Conservation (phyloP, 2,888 invertebrate species). For the Acheta domesticus region DNA sequence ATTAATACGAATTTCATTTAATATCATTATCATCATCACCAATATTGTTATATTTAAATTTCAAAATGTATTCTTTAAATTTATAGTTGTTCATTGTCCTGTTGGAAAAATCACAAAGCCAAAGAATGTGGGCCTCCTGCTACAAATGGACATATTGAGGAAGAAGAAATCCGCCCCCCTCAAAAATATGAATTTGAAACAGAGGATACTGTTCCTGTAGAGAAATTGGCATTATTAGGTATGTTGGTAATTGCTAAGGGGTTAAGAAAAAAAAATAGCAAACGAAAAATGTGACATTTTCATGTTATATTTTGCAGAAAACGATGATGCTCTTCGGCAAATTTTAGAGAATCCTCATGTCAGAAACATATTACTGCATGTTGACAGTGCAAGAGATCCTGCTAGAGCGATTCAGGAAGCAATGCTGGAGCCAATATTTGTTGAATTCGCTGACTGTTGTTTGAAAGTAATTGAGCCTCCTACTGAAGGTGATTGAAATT, state of each 20-base stretch:
- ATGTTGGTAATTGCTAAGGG: slow-evolving; percentile 22
- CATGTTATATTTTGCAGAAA: slow-evolving; percentile 34
- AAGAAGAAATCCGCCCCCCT: slow-evolving; percentile 22
- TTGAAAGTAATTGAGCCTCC: slow-evolving; percentile 32
- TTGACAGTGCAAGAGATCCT: slow-evolving; percentile 59
- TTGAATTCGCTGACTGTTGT: slow-evolving; percentile 66
- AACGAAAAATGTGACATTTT: background rate
- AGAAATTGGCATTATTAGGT: slow-evolving; percentile 56
- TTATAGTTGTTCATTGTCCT: slow-evolving; percentile 39
- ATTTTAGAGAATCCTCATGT: slow-evolving; percentile 65
- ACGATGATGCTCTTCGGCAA: slow-evolving; percentile 54
- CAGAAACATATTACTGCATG: slow-evolving; percentile 55
- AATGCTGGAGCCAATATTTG: slow-evolving; percentile 75
- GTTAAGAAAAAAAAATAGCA: background rate
- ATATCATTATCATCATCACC: too few relatives aligned
- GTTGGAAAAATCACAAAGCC: slow-evolving; percentile 39
- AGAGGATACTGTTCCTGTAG: slow-evolving; percentile 58
- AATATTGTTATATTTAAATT: background rate
- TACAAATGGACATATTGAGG: background rate
- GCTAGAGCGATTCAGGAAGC: slow-evolving; percentile 63
- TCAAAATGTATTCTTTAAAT: background rate
- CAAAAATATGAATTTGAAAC: slow-evolving; percentile 50
- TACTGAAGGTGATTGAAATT: background rate
- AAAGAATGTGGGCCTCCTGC: slow-evolving; percentile 30
- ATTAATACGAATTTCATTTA: too few relatives aligned